phyloP scores from a whole-genome alignment of 1,140 invertebrate species.

The Luehdorfia chinensis region DNA sequence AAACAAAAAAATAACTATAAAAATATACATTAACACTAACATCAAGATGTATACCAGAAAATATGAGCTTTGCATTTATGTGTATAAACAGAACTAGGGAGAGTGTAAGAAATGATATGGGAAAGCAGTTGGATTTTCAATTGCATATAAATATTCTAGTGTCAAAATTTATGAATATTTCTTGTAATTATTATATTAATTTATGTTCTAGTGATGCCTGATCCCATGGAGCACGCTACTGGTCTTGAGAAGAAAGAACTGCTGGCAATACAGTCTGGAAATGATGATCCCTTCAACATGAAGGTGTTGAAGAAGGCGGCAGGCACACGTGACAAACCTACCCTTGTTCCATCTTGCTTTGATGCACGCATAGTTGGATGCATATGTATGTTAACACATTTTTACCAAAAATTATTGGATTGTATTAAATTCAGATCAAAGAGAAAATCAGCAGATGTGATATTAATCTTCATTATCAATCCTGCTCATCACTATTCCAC shows the following conservation, averaged over 20 bases:
- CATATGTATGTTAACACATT: constrained; percentile 82
- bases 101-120: too few relatives aligned
- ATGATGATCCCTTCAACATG: constrained; percentile 94
- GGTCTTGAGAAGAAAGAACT: constrained; percentile 94
- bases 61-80: too few relatives aligned
- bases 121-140: too few relatives aligned
- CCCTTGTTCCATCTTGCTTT: constrained; percentile 92
- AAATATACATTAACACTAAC: too few relatives aligned
- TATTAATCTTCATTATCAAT: not conserved
- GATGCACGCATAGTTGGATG: constrained; percentile 95
- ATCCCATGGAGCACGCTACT: constrained; percentile 94
- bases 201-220: constrained; percentile 87
- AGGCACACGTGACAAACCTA: constrained; percentile 92
- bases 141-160: too few relatives aligned
- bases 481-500: too few relatives aligned
- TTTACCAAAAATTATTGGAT: not conserved
- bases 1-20: too few relatives aligned
- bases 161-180: too few relatives aligned
- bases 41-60: too few relatives aligned
- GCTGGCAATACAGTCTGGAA: constrained; percentile 88
- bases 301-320: constrained; percentile 86
- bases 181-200: too few relatives aligned
- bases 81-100: too few relatives aligned
- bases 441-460: not conserved
- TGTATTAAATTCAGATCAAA: not conserved